These are phyloP conservation scores for Fragum sueziense DNA, from an alignment of 2,888 invertebrate genomes.

Conservation along the genomic window DNA sequence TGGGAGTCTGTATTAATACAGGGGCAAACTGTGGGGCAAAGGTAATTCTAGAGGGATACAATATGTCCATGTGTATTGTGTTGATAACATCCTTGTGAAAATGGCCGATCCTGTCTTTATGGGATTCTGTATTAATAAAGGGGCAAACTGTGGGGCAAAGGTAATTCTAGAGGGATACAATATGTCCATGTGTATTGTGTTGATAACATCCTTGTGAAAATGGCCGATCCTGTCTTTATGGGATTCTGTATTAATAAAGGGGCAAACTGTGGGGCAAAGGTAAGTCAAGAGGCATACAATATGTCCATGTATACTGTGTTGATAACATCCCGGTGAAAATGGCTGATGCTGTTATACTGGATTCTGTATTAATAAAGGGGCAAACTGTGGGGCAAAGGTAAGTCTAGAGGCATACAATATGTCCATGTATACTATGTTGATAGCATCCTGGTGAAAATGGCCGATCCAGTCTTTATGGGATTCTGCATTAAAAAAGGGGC, in stretches of 20 bases:
- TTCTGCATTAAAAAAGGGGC: conserved; percentile 94
- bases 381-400: neutral
- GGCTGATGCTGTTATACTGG: conserved; percentile 98
- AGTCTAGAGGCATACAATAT: conserved; percentile 90
- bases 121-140: conserved; percentile 94
- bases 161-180: conserved; percentile 86
- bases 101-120: conserved; percentile 98
- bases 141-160: conserved; percentile 97
- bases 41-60: conserved; percentile 89
- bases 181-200: too few species aligned
- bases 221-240: too few species aligned
- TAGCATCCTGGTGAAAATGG: conserved; percentile 98
- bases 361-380: conserved; percentile 91
- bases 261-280: conserved; percentile 88
- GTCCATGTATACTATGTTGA: conserved; percentile 99
- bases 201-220: too few species aligned
- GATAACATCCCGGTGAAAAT: conserved; percentile 99
- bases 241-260: too few species aligned
- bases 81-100: conserved; percentile 99
- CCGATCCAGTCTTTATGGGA: conserved; percentile 97
- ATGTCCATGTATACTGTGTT: conserved; percentile 98
- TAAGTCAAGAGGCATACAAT: conserved; percentile 89
- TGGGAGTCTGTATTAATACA: conserved; percentile 95
- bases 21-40: conserved; percentile 97
- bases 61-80: conserved; percentile 97